Evolutionary conservation across 2,113 vertebrate genomes (phyloP).

Genomic region (Phyllostomus discolor): DNA sequence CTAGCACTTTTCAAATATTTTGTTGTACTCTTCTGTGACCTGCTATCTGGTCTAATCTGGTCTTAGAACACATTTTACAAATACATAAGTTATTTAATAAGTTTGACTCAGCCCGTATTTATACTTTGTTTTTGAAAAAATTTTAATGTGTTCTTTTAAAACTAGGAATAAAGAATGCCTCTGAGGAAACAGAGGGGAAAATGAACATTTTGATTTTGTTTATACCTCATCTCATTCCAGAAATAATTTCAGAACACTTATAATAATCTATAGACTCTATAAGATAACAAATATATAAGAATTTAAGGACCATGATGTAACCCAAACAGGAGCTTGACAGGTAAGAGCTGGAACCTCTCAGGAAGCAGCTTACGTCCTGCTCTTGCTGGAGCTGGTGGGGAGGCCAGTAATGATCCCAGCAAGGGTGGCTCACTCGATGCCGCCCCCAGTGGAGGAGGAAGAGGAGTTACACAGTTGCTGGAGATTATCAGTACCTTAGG

Average conservation of each 20-base stretch:
- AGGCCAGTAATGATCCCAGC: not conserved
- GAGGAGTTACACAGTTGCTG: slow-evolving; percentile 78
- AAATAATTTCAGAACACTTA: not conserved
- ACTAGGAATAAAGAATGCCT: not conserved
- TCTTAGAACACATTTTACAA: not conserved
- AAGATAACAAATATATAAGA: not conserved
- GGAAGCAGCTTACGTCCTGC: slow-evolving; percentile 43
- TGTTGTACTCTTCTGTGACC: not conserved
- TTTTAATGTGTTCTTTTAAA: not conserved
- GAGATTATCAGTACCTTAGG: slow-evolving; percentile 76
- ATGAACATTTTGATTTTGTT: not conserved
- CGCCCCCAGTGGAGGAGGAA: slow-evolving; percentile 69
- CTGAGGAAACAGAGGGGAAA: not conserved
- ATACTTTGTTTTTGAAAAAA: not conserved
- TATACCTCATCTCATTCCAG: not conserved
- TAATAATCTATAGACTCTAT: not conserved
- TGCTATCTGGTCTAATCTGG: not conserved
- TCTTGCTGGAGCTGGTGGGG: not conserved
- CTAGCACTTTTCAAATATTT: not conserved
- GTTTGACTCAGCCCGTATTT: not conserved
- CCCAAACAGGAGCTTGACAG: slow-evolving; percentile 81
- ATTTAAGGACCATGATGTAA: slow-evolving; percentile 15
- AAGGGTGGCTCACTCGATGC: slow-evolving; percentile 74
- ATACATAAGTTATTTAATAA: not conserved
- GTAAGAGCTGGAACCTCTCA: slow-evolving; percentile 61